These are phyloP conservation scores for Morbakka virulenta DNA, from an alignment of 30 jellyfish, hydroid and myxozoan species.

Conservation along the genomic window DNA sequence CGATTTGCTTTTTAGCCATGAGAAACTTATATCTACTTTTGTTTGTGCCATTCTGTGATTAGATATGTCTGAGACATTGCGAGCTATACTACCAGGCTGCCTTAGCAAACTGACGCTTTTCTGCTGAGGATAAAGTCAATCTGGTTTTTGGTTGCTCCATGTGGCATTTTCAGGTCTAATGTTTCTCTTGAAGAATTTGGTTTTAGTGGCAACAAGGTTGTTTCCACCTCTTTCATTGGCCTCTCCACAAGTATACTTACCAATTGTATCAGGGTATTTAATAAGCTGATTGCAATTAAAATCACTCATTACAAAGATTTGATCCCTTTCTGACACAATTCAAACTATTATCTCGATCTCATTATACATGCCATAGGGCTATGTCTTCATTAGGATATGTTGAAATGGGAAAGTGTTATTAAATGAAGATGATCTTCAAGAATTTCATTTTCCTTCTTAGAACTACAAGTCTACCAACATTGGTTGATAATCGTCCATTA, in stretches of 20 bases:
- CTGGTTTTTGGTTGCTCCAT: constrained; percentile 29
- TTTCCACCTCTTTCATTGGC: constrained; percentile 23
- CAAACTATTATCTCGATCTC: background rate
- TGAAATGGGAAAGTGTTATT: constrained; percentile 26
- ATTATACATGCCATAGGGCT: background rate
- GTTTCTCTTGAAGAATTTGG: too few relatives aligned
- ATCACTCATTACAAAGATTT: constrained; percentile 24
- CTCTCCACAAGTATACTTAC: constrained; percentile 9
- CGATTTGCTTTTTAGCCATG: constrained; percentile 3
- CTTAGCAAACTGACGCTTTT: background rate
- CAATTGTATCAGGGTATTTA: constrained; percentile 8
- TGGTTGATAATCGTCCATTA: constrained; percentile 12
- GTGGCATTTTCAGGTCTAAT: constrained; percentile 29
- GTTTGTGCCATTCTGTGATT: constrained; percentile 1
- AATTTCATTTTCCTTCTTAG: background rate
- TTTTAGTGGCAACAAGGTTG: constrained; percentile 22
- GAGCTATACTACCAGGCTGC: background rate
- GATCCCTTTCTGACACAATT: constrained; percentile 14
- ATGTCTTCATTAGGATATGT: constrained; percentile 23
- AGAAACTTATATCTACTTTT: background rate
- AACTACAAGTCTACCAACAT: constrained; percentile 14
- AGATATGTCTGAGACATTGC: background rate
- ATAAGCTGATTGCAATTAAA: background rate
- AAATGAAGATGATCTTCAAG: background rate
- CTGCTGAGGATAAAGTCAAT: constrained; percentile 13